Conservation (phyloP, 2,113 vertebrate species). For the Pseudorectes ferrugineus region DNA sequence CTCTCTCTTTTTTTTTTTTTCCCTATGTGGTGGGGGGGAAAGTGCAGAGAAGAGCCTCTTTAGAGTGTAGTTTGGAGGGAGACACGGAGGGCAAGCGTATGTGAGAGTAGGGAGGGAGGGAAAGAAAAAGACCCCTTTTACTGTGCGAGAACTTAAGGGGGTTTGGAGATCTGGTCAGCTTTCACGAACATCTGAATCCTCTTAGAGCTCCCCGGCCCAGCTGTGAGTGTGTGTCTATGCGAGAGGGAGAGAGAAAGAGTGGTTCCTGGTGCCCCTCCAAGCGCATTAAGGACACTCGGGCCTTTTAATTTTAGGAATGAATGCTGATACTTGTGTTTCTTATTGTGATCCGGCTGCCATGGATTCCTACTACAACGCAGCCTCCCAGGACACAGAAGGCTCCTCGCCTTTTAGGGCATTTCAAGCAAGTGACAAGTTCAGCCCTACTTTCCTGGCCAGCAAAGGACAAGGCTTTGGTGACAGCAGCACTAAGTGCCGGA, state of each 20-base stretch:
- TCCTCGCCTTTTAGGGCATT: conserved; percentile 94
- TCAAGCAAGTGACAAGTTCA: conserved; percentile 90
- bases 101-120: conserved; percentile 9
- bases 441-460: conserved; percentile 87
- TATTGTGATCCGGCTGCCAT: conserved; percentile 95
- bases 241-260: conserved; percentile 32
- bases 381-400: conserved; percentile 86
- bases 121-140: conserved; percentile 65
- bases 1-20: too few species aligned
- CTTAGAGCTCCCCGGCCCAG: conserved; percentile 78
- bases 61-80: conserved; percentile 40
- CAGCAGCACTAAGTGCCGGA: conserved; percentile 77
- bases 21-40: neutral
- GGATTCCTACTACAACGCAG: conserved; percentile 96
- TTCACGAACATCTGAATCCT: conserved; percentile 91
- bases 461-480: conserved; percentile 94
- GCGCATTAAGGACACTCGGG: conserved; percentile 65
- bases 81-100: neutral
- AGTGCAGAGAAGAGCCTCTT: neutral
- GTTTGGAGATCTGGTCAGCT: conserved; percentile 82
- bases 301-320: conserved; percentile 89
- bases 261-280: conserved; percentile 69
- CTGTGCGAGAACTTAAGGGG: conserved; percentile 78
- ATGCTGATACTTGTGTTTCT: conserved; percentile 92
- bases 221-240: conserved; percentile 70